Evolutionary conservation across 2,888 invertebrate species (phyloP), one percentile per base, ranked within the genome.

Genomic region (Lottia gigantea): DNA sequence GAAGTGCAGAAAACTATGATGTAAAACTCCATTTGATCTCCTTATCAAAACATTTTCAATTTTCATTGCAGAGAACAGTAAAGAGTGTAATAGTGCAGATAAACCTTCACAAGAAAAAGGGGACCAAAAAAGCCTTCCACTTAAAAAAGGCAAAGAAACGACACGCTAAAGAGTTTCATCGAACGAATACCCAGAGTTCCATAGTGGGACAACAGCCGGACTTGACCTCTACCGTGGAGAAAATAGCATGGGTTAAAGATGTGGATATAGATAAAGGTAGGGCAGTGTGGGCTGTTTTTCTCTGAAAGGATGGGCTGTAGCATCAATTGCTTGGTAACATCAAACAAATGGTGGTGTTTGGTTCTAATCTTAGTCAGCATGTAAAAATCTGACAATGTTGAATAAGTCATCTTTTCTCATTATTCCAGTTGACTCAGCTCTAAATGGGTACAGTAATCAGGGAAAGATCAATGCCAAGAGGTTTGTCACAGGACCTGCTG

Each of bases 161-260:
- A 66, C 71, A 68, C n/a, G 69, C 70, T 62, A 61, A 45, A 3
- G 46, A 64, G 1, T 40, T 55, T 8, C 70, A 70, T 16, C 68
- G 66, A 25, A 62, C 49, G 6, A 65, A 66, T 15, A 73, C 55
- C 4, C 12, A 11, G 0, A 15, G 19, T 55, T 55, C 55, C 4
- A 12, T 19, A 45, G 46, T 15, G 1, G 46, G 46, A 25, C 31
- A 47, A 46, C 62, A 23, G n/a, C 49, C n/a, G 2, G 73, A 72
- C 16, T 68, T 83, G 15, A 49, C 80, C 19, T 72, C 80, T 25
- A 87, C 88, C 3, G 78, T 88, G 26, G 80, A 81, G 46, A 86
- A 87, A 76, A 93, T 96, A 91, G 93, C 94, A 0, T 95, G 94
- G 88, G 93, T 94, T 14, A 92, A 93, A 79, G 95, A 95, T 85